A percentile compares a stretch with the other conserved stretches of the same genome.
Conservation (phyloP, 2,888 invertebrate species). For the Escarpia spicata region DNA sequence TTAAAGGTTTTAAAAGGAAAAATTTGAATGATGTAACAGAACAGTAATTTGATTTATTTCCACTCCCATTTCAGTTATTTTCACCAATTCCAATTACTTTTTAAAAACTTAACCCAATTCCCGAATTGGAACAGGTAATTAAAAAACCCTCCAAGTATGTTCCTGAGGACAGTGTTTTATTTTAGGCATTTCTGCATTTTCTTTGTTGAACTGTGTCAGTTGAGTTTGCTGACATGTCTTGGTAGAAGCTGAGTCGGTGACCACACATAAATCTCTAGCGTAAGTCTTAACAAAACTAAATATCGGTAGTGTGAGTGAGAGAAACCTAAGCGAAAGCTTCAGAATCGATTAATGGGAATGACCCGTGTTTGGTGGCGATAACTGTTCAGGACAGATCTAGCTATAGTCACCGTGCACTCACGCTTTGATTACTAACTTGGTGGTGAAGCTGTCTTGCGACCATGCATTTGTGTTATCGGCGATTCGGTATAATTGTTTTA, state of each 20-base stretch:
- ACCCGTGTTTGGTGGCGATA: no score
- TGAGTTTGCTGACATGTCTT: neutral
- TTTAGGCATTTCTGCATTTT: no score
- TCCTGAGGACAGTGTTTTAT: neutral
- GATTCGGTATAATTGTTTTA: neutral
- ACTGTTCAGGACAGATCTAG: no score
- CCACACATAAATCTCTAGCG: neutral
- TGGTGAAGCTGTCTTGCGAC: neutral
- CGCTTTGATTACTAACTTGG: no score
- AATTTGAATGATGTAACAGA: no score
- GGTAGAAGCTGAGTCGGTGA: neutral
- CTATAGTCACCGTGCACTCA: no score
- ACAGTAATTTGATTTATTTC: no score
- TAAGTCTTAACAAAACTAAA: neutral
- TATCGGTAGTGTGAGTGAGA: neutral
- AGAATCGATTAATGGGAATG: neutral
- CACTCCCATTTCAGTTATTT: no score
- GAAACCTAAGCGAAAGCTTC: neutral
- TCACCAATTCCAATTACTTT: no score
- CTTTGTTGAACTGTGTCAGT: neutral
- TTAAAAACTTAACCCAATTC: no score
- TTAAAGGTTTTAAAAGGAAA: no score
- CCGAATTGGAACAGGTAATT: no score
- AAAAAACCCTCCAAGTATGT: neutral
- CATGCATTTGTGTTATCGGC: constrained; percentile 1